phyloP scores from a whole-genome alignment of 2,113 vertebrate species.

The Pedetes capensis region DNA sequence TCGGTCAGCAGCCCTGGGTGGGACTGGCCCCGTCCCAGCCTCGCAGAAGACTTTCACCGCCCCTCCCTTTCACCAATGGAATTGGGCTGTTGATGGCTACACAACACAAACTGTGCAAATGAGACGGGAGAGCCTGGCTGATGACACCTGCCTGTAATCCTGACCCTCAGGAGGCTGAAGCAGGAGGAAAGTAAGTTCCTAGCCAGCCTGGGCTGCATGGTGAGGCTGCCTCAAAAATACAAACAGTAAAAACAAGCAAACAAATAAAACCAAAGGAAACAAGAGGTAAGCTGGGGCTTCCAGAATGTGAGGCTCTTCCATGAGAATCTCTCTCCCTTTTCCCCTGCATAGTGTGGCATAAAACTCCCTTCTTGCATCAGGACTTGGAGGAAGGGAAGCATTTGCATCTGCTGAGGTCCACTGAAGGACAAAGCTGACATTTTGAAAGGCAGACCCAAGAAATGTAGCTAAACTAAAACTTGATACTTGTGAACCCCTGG shows the following conservation, averaged over 20 bases:
- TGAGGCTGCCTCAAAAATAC: too few relatives aligned
- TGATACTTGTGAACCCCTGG: background rate
- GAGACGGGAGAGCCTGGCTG: background rate
- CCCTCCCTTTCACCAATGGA: background rate
- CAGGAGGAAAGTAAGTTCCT: background rate
- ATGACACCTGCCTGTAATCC: background rate
- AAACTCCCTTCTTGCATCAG: background rate
- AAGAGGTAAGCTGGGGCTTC: background rate
- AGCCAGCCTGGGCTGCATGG: background rate
- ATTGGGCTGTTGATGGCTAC: background rate
- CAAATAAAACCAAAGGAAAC: background rate
- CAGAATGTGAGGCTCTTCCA: background rate
- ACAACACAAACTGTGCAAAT: background rate
- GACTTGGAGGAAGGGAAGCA: background rate
- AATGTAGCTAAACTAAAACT: background rate
- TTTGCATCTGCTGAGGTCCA: background rate
- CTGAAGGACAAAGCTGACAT: background rate
- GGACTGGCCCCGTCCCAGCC: background rate
- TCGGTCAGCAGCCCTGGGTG: background rate
- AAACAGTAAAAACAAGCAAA: too few relatives aligned
- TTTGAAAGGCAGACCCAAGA: background rate
- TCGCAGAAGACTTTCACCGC: too few relatives aligned
- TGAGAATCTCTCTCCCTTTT: background rate
- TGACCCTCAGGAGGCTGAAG: background rate
- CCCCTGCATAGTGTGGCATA: background rate